Conservation (phyloP, 2,797 vertebrate genomes). For the Salarias fasciatus region DNA sequence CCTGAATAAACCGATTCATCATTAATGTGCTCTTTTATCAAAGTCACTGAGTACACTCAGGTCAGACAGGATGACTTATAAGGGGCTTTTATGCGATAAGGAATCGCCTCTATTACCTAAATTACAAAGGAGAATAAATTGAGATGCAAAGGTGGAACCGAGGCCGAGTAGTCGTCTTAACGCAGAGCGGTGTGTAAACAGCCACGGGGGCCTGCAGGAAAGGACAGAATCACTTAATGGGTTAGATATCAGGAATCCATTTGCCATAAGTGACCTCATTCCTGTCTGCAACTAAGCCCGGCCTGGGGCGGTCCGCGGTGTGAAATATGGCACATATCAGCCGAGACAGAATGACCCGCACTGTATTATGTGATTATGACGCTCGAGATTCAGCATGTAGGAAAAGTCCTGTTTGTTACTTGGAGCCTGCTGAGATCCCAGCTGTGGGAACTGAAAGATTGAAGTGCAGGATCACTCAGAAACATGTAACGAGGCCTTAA, state of each 20-base stretch:
- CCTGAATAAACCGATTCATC: too few relatives aligned
- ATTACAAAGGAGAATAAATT: constrained; percentile 14
- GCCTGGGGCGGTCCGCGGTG: constrained; percentile 36
- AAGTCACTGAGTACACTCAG: constrained; percentile 23
- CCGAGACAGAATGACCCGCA: constrained; percentile 22
- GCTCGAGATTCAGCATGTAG: background rate
- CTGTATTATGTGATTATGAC: constrained; percentile 23
- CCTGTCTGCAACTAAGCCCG: constrained; percentile 58
- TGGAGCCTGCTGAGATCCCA: too few relatives aligned
- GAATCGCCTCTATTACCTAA: constrained; percentile 2
- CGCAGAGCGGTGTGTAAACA: constrained; percentile 43
- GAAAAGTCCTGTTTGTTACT: constrained; percentile 1
- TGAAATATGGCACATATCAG: constrained; percentile 46
- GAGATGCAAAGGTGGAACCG: constrained; percentile 8
- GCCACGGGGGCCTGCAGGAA: constrained; percentile 20
- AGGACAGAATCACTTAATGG: constrained; percentile 50
- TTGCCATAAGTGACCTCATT: constrained; percentile 74
- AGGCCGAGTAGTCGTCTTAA: constrained; percentile 31
- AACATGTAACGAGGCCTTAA: too few relatives aligned
- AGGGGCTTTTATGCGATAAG: background rate
- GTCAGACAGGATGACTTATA: constrained; percentile 12
- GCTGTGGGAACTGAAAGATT: too few relatives aligned
- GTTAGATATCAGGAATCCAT: constrained; percentile 71
- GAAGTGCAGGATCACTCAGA: too few relatives aligned
- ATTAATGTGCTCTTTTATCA: constrained; percentile 41